Percentiles rank a stretch among this genome's conserved stretches.
These are phyloP conservation scores for Saturnia pavonia DNA, from an alignment of 2,888 invertebrate genomes.

Conservation along the genomic window DNA sequence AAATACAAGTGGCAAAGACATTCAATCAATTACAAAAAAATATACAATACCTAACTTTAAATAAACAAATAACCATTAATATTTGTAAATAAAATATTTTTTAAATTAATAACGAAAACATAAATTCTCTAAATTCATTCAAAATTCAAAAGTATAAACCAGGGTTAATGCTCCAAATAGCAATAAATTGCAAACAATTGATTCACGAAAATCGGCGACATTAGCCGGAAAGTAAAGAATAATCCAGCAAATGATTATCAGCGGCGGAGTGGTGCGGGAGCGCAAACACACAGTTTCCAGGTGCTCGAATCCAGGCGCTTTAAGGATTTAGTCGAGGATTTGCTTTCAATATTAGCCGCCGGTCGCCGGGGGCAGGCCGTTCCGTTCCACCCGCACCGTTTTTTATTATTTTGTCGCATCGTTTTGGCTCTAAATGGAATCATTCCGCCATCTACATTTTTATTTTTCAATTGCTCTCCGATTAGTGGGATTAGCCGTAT, in stretches of 20 bases:
- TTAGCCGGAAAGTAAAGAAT: slow-evolving; percentile 76
- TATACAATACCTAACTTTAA: too few species aligned
- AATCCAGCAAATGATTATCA: slow-evolving; percentile 78
- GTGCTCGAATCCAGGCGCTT: slow-evolving; percentile 79
- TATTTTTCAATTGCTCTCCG: slow-evolving; percentile 82
- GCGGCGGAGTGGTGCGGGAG: slow-evolving; percentile 45
- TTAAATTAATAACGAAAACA: neutral
- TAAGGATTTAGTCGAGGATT: slow-evolving; percentile 82
- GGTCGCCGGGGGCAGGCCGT: slow-evolving; percentile 69
- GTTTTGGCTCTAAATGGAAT: slow-evolving; percentile 81
- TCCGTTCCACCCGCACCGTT: slow-evolving; percentile 72
- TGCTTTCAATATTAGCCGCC: slow-evolving; percentile 82
- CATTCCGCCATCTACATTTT: slow-evolving; percentile 82
- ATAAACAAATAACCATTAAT: neutral
- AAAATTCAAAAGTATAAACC: slow-evolving; percentile 50
- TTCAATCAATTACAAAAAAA: too few species aligned
- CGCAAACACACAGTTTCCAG: slow-evolving; percentile 77
- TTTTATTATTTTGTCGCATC: slow-evolving; percentile 82
- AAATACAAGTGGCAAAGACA: too few species aligned
- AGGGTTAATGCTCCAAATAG: slow-evolving; percentile 41
- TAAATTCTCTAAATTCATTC: slow-evolving; percentile 40
- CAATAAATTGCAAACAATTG: slow-evolving; percentile 62
- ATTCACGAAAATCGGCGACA: slow-evolving; percentile 66
- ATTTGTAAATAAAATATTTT: neutral
- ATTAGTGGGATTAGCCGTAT: slow-evolving; percentile 81